These are phyloP conservation scores for Pteropus rufus DNA, from an alignment of 2,797 vertebrate species.

Conservation along the genomic window DNA sequence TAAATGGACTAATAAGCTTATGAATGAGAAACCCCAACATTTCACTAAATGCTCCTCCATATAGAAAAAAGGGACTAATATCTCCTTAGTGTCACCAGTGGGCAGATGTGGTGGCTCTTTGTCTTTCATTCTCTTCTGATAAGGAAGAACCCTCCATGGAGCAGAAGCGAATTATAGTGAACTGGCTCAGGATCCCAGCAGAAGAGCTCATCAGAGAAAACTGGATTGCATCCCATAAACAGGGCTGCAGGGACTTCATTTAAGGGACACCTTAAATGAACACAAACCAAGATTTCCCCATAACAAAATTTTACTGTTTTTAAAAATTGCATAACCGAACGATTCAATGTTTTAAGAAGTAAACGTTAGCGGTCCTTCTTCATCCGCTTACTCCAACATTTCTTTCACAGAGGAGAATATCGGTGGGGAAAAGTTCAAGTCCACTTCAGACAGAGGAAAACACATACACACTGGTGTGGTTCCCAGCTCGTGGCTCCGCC, in stretches of 20 bases:
- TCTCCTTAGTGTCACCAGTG: no score
- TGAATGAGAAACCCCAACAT: neutral
- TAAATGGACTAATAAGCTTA: neutral
- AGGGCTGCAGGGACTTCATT: rapidly evolving
- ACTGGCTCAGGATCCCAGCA: neutral
- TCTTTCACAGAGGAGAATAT: neutral
- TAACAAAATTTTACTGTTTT: neutral
- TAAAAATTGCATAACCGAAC: neutral
- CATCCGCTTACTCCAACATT: neutral
- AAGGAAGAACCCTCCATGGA: neutral
- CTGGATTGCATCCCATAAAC: neutral
- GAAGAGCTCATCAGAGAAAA: neutral
- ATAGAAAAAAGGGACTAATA: neutral
- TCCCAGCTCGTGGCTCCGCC: neutral
- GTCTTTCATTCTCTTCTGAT: neutral
- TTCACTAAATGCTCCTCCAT: neutral
- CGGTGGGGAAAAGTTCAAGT: neutral
- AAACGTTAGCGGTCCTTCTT: neutral
- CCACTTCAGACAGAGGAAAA: neutral
- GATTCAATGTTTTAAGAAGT: neutral
- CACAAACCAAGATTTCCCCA: neutral
- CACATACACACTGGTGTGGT: no score
- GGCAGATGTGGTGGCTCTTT: neutral
- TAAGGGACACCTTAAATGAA: neutral
- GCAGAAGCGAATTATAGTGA: neutral